Evolutionary conservation across 2,888 invertebrate genomes (phyloP), one percentile per base, ranked within the genome.

Genomic region (Sepioteuthis lessoniana): DNA sequence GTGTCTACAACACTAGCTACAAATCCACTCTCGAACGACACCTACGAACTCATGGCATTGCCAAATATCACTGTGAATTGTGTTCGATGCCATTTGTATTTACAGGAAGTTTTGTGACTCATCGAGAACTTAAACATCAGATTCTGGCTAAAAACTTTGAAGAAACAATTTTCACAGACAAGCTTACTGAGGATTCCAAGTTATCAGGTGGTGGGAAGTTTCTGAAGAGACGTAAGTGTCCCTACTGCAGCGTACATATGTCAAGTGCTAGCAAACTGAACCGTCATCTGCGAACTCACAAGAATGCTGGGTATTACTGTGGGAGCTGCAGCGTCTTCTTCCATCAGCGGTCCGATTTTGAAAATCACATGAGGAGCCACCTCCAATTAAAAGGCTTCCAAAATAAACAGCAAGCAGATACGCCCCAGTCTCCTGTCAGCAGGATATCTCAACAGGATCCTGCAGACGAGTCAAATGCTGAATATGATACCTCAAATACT

Each of bases 11-110:
- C 46, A 94, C 95, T 0, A 94, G 94, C 90, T 95, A 95, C 76
- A 95, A 95, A 35, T 94, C 95, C 21, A 94, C 94, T n/a, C 94
- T 95, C 19, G 94, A 95, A 19, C 94, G 95, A 5, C 95, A 95
- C 38, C 94, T 95, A 25, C 76, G 94, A 28, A 95, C 94, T 38
- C 95, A 95, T 55, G 94, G 94, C 90, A 94, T 94, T 19, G 94
- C 95, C n/a, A 95, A 95, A 90, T 95, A 95, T 91, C 94, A 94
- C 46, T 95, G 95, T 50, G 94, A 94, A 25, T 42, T 95, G 35
- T 95, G 95, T 93, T 95, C 95, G 47, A 95, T 94, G 93, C 95
- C 95, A 8, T 95, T 95, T 93, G 94, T 95, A 94, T 94, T 95
- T 0, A 93, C 94, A 0, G 95, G 95, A 21, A 95, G 95, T 94